These are phyloP conservation scores for Hyposoter dolosus DNA, from an alignment of 2,888 invertebrate genomes.

Conservation along the genomic window DNA sequence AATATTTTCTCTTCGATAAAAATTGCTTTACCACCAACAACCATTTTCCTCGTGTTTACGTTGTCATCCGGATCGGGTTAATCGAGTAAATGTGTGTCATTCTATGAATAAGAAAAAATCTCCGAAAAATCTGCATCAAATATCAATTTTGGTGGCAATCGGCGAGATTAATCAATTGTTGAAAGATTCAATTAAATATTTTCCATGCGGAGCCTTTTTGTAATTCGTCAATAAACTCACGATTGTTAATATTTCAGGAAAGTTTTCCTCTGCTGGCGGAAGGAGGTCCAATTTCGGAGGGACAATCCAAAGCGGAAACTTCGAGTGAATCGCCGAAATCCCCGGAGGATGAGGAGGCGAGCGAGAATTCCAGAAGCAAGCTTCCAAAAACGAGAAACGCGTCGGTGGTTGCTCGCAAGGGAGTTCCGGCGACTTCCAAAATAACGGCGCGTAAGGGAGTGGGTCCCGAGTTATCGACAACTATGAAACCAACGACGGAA, in stretches of 20 bases:
- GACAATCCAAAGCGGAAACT: not conserved
- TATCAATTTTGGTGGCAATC: too few relatives aligned
- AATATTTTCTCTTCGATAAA: not conserved
- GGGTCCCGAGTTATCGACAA: constrained; percentile 14
- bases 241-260: constrained; percentile 30
- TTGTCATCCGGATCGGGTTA: not conserved
- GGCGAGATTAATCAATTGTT: too few relatives aligned
- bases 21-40: not conserved
- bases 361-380: constrained; percentile 46
- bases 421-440: constrained; percentile 44
- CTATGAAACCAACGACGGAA: constrained; percentile 22
- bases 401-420: constrained; percentile 65
- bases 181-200: too few relatives aligned
- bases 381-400: constrained; percentile 60
- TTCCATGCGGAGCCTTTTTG: too few relatives aligned
- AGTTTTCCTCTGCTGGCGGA: constrained; percentile 6
- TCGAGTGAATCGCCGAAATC: not conserved
- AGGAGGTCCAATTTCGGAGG: constrained; percentile 41
- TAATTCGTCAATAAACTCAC: not conserved
- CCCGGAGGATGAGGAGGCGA: constrained; percentile 28
- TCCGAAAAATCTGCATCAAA: not conserved
- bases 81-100: not conserved
- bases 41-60: not conserved
- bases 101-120: not conserved
- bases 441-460: constrained; percentile 67